Percentiles rank a stretch among this genome's conserved stretches.
Conservation (phyloP, 2,888 invertebrate species). For the Hirtodrosophila alboralis region DNA sequence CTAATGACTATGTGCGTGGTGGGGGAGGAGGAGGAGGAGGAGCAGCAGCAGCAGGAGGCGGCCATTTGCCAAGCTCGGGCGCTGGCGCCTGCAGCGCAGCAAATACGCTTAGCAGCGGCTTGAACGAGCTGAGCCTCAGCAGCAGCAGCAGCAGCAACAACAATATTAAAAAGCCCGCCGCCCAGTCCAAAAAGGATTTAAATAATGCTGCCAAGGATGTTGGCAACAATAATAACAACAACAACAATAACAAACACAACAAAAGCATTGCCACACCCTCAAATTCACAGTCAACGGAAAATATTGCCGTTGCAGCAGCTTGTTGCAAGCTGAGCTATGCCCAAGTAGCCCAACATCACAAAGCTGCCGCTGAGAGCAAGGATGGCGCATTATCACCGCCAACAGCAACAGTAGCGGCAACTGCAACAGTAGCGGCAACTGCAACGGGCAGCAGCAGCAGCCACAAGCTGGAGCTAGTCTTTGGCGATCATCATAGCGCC, state of each 20-base stretch:
- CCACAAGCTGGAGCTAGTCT: constrained; percentile 65
- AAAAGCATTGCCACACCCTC: constrained; percentile 80
- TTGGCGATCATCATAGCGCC: constrained; percentile 53
- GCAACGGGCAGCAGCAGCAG: constrained; percentile 48
- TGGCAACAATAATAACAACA: too few relatives aligned
- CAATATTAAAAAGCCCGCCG: constrained; percentile 75
- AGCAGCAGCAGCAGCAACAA: constrained; percentile 39
- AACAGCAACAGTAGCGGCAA: too few relatives aligned
- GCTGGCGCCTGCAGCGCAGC: constrained; percentile 66
- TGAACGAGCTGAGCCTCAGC: constrained; percentile 73
- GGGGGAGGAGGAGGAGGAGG: too few relatives aligned
- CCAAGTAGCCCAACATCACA: constrained; percentile 88
- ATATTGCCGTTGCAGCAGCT: constrained; percentile 72
- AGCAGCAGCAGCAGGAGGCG: constrained; percentile 38
- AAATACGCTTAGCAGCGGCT: constrained; percentile 85
- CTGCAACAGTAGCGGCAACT: too few relatives aligned
- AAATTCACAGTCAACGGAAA: constrained; percentile 78
- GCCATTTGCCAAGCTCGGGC: constrained; percentile 51
- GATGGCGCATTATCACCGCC: constrained; percentile 62
- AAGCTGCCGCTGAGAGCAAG: constrained; percentile 83
- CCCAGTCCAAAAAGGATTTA: constrained; percentile 71
- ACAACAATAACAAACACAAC: too few relatives aligned
- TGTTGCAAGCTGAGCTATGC: constrained; percentile 86
- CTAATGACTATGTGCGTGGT: constrained; percentile 43
- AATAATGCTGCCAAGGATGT: constrained; percentile 73